Conservation (phyloP, 2,888 invertebrate genomes). For the Caenorhabditis becei region DNA sequence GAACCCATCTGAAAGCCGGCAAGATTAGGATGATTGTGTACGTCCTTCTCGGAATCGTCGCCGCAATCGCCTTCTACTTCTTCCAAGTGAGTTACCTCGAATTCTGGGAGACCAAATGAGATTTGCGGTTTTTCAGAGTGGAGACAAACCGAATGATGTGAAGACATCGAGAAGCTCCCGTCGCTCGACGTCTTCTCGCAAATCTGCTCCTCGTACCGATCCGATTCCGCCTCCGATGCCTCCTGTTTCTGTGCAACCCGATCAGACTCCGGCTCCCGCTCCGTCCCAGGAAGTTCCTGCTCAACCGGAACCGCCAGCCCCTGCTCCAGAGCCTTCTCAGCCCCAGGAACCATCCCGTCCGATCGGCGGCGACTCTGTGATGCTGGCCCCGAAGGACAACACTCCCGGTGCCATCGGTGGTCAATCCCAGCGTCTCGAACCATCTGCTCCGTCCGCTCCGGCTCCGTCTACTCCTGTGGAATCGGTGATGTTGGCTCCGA, state of each 20-base stretch:
- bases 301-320: neutral
- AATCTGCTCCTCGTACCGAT: neutral
- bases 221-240: neutral
- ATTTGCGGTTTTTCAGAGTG: neutral
- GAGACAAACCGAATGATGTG: neutral
- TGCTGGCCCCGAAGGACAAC: constrained; percentile 34
- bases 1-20: constrained; percentile 42
- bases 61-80: constrained; percentile 40
- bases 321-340: neutral
- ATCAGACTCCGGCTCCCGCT: constrained; percentile 6
- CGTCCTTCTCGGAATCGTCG: constrained; percentile 42
- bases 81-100: constrained; percentile 14
- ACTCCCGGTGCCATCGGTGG: constrained; percentile 15
- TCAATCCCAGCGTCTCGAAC: constrained; percentile 9
- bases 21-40: constrained; percentile 44
- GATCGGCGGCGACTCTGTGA: constrained; percentile 34
- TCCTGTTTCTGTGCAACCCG: neutral
- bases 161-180: neutral
- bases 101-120: neutral
- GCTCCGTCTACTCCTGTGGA: neutral
- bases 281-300: no score
- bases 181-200: neutral
- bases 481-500: constrained; percentile 14
- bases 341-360: neutral
- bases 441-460: neutral